phyloP scores from a whole-genome alignment of 2,113 vertebrate genomes.

The Leucosticte australis region DNA sequence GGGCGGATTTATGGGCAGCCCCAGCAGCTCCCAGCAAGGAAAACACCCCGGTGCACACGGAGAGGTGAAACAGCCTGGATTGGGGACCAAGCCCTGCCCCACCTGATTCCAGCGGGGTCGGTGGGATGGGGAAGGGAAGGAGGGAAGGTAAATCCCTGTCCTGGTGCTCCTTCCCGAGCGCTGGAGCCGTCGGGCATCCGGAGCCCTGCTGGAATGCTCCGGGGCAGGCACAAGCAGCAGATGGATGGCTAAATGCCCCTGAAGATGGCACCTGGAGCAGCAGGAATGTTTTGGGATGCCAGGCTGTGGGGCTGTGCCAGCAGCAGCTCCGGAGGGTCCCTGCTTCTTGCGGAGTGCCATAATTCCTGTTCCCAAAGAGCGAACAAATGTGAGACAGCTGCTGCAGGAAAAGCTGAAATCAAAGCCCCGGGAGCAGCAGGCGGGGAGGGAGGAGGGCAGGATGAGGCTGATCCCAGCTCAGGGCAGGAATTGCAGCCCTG shows the following conservation, averaged over 20 bases:
- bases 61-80: background rate
- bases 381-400: background rate
- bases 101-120: rapidly evolving
- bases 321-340: background rate
- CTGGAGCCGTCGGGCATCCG: rapidly evolving
- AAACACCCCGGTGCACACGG: rapidly evolving
- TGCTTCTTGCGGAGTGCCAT: rapidly evolving
- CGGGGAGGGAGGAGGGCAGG: background rate
- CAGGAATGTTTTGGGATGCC: background rate
- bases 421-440: background rate
- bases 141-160: background rate
- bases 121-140: rapidly evolving
- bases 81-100: background rate
- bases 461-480: rapidly evolving
- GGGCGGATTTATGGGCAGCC: background rate
- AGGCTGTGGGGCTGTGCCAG: background rate
- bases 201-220: background rate
- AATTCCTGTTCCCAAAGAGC: background rate
- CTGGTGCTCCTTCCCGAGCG: rapidly evolving
- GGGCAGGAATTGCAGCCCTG: background rate
- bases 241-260: background rate
- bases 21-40: background rate
- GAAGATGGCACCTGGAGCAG: background rate
- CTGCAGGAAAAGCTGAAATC: background rate
- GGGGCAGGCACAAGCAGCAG: background rate